These are phyloP conservation scores for Cephonodes hylas DNA, from an alignment of 2,888 invertebrate genomes.

Conservation along the genomic window DNA sequence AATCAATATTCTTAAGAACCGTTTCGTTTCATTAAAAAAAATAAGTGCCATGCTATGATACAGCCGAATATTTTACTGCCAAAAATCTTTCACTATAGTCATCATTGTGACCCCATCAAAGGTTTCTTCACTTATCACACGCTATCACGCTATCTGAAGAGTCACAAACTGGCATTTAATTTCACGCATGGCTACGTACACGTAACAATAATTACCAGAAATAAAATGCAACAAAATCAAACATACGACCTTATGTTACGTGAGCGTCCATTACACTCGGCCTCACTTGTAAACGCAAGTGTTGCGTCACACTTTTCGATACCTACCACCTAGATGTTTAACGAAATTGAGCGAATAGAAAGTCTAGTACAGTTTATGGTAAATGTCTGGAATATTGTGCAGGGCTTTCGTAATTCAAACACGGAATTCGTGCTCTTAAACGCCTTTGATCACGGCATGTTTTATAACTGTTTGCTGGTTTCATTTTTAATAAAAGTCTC, in stretches of 20 bases:
- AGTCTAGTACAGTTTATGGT: background rate
- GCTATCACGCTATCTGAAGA: no score
- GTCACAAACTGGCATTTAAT: background rate
- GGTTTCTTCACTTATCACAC: no score
- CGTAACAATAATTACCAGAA: background rate
- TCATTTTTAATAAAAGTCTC: background rate
- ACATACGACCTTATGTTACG: constrained; percentile 8
- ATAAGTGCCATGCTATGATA: no score
- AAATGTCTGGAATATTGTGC: constrained; percentile 8
- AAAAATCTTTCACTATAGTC: no score
- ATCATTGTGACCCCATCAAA: no score
- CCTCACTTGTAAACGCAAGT: constrained; percentile 16
- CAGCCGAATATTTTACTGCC: no score
- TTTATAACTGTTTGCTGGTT: no score
- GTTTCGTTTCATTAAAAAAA: no score
- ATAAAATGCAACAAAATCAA: background rate
- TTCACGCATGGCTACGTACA: background rate
- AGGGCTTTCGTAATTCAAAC: constrained; percentile 2
- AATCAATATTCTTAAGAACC: no score
- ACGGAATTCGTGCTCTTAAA: background rate
- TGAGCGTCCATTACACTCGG: constrained; percentile 12
- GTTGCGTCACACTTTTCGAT: constrained; percentile 25
- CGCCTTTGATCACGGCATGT: background rate
- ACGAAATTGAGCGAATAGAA: constrained; percentile 4
- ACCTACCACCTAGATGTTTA: constrained; percentile 4